Percentiles rank a stretch among this genome's conserved stretches.
Conservation (phyloP, 2,113 vertebrate species). For the Cinclus mexicanus region DNA sequence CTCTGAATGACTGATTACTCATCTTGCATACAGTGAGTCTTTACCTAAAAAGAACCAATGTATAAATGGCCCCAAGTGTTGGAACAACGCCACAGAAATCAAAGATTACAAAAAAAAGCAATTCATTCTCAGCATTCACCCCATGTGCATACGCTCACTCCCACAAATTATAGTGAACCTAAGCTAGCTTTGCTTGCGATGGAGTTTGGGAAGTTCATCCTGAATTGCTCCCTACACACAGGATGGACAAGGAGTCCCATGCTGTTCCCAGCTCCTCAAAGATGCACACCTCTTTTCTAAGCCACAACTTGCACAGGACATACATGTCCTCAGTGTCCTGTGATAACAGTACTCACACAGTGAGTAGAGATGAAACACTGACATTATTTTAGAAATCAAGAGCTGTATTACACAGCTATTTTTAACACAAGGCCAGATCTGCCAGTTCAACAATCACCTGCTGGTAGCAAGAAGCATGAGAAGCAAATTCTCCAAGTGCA, state of each 20-base stretch:
- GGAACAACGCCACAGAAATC: background rate
- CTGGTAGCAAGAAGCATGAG: background rate
- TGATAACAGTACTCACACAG: background rate
- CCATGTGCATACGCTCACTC: background rate
- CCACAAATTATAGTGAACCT: background rate
- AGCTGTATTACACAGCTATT: background rate
- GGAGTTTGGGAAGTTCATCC: background rate
- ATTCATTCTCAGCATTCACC: background rate
- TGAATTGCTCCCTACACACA: background rate
- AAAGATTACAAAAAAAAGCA: background rate
- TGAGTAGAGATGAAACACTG: background rate
- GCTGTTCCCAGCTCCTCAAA: background rate
- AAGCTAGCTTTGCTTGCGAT: background rate
- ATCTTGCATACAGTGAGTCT: background rate
- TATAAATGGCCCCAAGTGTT: background rate
- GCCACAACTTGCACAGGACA: background rate
- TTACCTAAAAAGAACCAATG: background rate
- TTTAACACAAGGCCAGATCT: background rate
- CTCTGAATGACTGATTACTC: background rate
- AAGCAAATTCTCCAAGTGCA: background rate
- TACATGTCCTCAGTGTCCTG: rapidly evolving
- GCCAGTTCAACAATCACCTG: background rate
- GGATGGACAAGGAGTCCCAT: background rate
- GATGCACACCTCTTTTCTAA: background rate
- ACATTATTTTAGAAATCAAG: background rate